Evolutionary conservation across 2,888 invertebrate species (phyloP), one percentile per base, ranked within the genome.

Genomic region (Pristionchus maxplancki): DNA sequence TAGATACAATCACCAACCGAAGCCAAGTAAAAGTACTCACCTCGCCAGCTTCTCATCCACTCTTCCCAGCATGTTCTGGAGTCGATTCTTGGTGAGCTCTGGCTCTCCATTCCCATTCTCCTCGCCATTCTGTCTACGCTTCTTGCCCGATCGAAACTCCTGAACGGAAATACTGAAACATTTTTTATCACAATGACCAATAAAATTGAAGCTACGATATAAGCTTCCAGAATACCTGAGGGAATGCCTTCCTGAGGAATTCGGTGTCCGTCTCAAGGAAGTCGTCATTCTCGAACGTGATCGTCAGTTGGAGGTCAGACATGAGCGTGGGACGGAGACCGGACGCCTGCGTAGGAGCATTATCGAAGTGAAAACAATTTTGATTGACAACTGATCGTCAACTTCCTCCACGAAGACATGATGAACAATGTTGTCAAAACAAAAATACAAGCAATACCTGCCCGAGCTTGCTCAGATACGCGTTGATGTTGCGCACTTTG

Each of bases 261-360:
- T 91, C 89, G 4, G 90, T 89, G 84, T 94, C 94, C 9, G 87
- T 40, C 6, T 89, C 62, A 20, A 90, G 74, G 89, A 93, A 93
- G 86, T 94, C 94, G 58, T 93, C 91, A 87, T 94, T 93, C 44
- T 91, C 92, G 71, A 94, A 92, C 8, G 92, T 91, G 48, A 94
- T 93, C 71, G 93, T 94, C 81, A 94, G 74, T 64, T 90, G 92
- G 5, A 94, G 90, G 87, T 94, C 93, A 0, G 94, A 94, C 50
- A 88, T 81, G 3, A 94, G 89, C 20, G 94, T 93, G 13, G 93
- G 93, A 1, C 93, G 89, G 37, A 93, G 89, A 37, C 92, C 92
- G n/a, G 92, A 92, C 13, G 91, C 92, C 94, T 94, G 88, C 37
- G 8, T 37, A 34, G 37, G 37, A 71, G 5, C 20, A 40, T 37